Conservation (phyloP, 2,113 vertebrate species). For the Patagioenas fasciata region DNA sequence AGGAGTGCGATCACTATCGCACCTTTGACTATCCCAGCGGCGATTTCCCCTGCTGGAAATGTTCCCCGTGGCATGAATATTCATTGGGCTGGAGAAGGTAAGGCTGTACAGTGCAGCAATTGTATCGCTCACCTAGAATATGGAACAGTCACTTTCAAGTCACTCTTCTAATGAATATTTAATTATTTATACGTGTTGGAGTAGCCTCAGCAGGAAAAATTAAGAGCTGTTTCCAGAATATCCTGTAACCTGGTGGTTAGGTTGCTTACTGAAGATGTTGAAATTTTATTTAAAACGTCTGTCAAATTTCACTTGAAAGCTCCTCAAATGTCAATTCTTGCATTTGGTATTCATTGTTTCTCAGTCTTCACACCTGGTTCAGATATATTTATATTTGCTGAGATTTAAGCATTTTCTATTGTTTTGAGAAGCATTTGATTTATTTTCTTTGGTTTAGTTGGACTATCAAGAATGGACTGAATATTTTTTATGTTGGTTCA, state of each 20-base stretch:
- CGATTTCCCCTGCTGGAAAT: not conserved
- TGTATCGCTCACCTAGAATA: not conserved
- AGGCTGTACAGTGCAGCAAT: not conserved
- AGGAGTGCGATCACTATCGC: not conserved
- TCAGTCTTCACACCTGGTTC: not conserved
- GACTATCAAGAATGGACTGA: not conserved
- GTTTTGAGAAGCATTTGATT: not conserved
- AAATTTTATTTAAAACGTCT: not conserved
- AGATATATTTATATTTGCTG: not conserved
- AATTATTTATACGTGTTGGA: not conserved
- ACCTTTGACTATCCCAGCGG: not conserved
- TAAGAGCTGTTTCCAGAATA: not conserved
- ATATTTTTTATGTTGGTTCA: not conserved
- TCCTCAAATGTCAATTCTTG: not conserved
- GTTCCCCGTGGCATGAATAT: conserved; percentile 21
- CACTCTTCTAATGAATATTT: conserved; percentile 19
- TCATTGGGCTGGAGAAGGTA: not conserved
- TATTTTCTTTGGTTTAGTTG: not conserved
- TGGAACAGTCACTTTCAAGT: not conserved
- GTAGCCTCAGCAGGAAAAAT: not conserved
- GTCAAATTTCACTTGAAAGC: not conserved
- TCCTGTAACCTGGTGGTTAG: not conserved
- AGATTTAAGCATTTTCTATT: not conserved
- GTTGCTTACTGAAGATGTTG: not conserved
- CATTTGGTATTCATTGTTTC: not conserved